These are phyloP conservation scores for Lysandra bellargus DNA, from an alignment of 2,888 invertebrate genomes.

Conservation along the genomic window DNA sequence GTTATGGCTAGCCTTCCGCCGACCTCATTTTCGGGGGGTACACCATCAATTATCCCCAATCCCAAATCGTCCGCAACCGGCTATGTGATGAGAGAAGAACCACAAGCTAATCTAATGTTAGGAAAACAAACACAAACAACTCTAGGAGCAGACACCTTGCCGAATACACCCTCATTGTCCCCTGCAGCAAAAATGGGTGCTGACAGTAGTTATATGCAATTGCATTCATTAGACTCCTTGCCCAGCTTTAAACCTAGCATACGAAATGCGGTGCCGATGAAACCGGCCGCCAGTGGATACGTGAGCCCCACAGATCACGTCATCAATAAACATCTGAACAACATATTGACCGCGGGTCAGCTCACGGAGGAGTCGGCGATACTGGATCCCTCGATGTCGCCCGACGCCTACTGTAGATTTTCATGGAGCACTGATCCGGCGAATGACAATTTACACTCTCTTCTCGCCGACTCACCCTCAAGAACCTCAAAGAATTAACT, in stretches of 20 bases:
- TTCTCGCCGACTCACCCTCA: slow-evolving; percentile 63
- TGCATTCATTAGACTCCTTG: slow-evolving; percentile 68
- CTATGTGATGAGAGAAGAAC: slow-evolving; percentile 68
- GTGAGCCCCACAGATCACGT: slow-evolving; percentile 69
- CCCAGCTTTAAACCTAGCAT: slow-evolving; percentile 65
- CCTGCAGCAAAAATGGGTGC: slow-evolving; percentile 58
- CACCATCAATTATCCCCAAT: slow-evolving; percentile 49
- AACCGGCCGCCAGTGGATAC: slow-evolving; percentile 63
- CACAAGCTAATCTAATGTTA: slow-evolving; percentile 58
- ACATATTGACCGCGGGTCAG: slow-evolving; percentile 62
- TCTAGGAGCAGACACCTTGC: slow-evolving; percentile 71
- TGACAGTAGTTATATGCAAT: slow-evolving; percentile 70
- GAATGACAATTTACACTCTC: slow-evolving; percentile 70
- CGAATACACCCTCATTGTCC: slow-evolving; percentile 70
- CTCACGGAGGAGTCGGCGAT: slow-evolving; percentile 67
- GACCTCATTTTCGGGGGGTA: slow-evolving; percentile 65
- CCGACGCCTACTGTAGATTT: slow-evolving; percentile 75
- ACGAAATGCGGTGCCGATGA: slow-evolving; percentile 58
- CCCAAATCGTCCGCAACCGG: slow-evolving; percentile 60
- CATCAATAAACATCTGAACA: slow-evolving; percentile 71
- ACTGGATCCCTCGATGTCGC: slow-evolving; percentile 73
- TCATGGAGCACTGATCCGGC: slow-evolving; percentile 76
- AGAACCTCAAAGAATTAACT: slow-evolving; percentile 65
- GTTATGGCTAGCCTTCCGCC: slow-evolving; percentile 70
- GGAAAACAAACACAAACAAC: slow-evolving; percentile 60